A percentile compares a stretch with the other conserved stretches of the same genome.
These are phyloP conservation scores for Microchrysa polita DNA, from an alignment of 2,888 invertebrate genomes.

Conservation along the genomic window DNA sequence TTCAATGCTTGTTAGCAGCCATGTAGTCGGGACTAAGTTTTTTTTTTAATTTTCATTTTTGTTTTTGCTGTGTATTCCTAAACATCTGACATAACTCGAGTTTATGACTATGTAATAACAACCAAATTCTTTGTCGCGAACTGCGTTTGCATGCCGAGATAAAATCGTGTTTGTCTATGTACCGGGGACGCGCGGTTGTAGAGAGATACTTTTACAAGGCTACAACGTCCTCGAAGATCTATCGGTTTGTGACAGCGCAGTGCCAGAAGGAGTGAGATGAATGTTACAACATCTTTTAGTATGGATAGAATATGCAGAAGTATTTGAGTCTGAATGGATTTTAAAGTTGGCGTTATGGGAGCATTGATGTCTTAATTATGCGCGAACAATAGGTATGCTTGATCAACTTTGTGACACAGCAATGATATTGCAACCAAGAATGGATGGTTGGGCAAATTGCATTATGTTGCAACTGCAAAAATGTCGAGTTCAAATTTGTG, in stretches of 20 bases:
- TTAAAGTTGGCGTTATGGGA: constrained; percentile 19
- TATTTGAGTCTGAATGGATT: background rate
- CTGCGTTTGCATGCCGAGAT: constrained; percentile 14
- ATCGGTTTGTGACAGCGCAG: background rate
- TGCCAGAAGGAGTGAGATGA: background rate
- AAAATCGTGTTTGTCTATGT: background rate
- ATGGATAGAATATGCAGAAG: background rate
- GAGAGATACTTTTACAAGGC: background rate
- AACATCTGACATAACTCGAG: constrained; percentile 33
- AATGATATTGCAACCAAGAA: background rate
- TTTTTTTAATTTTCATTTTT: too few species aligned
- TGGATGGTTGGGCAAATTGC: background rate
- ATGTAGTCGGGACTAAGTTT: constrained; percentile 1
- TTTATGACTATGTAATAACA: constrained; percentile 34
- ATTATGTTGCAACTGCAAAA: background rate
- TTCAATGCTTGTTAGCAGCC: constrained; percentile 40
- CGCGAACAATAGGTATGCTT: constrained; percentile 22
- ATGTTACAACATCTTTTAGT: background rate
- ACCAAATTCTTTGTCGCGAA: constrained; percentile 38
- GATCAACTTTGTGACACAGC: background rate
- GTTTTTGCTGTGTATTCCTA: constrained; percentile 10
- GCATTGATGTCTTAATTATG: constrained; percentile 33
- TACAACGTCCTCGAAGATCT: constrained; percentile 4
- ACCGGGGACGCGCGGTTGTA: too few species aligned
- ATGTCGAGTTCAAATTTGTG: background rate